Base-by-base conservation (phyloP, 2,888 invertebrate genomes). In the Melanophora roralis region DNA sequence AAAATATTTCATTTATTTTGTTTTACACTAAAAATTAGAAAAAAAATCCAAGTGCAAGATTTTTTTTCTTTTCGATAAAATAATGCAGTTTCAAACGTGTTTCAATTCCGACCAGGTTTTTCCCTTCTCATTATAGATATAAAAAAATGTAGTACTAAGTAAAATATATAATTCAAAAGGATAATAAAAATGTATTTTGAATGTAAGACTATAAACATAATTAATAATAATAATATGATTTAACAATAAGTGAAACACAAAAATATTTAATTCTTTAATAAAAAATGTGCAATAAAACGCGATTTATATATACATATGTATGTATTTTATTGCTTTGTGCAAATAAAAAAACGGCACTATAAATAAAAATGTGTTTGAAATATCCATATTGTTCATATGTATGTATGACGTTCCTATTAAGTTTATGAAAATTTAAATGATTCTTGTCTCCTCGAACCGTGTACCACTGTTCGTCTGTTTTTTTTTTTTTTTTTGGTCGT, bases 71-170 rank as follows among this genome's bases (percentile, higher is more conserved):
- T 43, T 7, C 12, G 45, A 23, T 67, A 12, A 34, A 45, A 16
- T 47, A 71, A 68, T 76, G 72, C 43, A 64, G 21, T 84, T 88
- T 89, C 89, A 89, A 89, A 89, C 89, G 85, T 89, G 89, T 89
- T 89, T 89, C 89, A 89, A 88, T 89, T 89, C 87, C 86, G 84
- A 84, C 81, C 82, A 74, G 59, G 73, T 79, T 69, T 59, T 43
- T 55, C 62, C 27, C 68, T 57, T 68, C 45, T 27, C 62, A 65
- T 34, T 43, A 32, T 55, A 27, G 27, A 4, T 34, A 7, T 21
- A 55, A 32, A 27, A 12, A 12, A 36, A 59, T 34, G 32, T 32
- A 14, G 47, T 5, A 53, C 60, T n/a, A 14, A 47, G 38, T 32
- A 34, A 60, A 49, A n/a, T 51, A 65, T 19, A 34, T n/a, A n/a